Evolutionary conservation across 2,888 invertebrate species (phyloP), one percentile per base, ranked within the genome.

Genomic region (Anaspis maculata): DNA sequence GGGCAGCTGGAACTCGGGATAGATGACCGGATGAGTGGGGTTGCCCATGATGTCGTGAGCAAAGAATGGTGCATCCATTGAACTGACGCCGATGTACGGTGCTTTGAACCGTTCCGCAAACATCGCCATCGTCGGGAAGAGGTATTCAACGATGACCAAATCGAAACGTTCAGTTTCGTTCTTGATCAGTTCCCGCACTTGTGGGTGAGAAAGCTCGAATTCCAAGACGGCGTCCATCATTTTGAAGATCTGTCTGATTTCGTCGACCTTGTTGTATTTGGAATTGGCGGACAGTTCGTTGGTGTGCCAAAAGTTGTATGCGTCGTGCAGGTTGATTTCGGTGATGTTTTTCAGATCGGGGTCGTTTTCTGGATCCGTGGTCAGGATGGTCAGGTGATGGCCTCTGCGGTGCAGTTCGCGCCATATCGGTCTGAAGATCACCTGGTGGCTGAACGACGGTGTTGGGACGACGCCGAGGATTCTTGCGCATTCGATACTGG

Each of bases 361-460:
- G 28, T 62, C 57, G 19, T 60, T 57, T 4, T 64, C 49, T 0
- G 66, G 66, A 48, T 68, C 46, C 2, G 71, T 54, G 2, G 72
- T 70, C 4, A 70, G 32, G 1, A 70, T 49, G 0, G 67, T 62
- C 1, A 73, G 27, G 31, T 71, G 52, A 36, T 73, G 72, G 3
- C 71, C 72, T 33, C 62, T 55, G 27, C 54, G 47, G 0, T 63
- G 61, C 23, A 74, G 46, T 23, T 64, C 67, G 10, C 56, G 49
- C 48, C 67, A 64, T 10, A 73, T 47, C 3, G 62, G 59, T 16
- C 62, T 57, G 53, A 58, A 70, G 2, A 66, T 61, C 1, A 64
- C 49, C 49, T 71, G 71, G 39, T 72, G 72, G 41, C 71, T 72
- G 36, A 41, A 52, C 2, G 48, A 51, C 7, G 54, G 51, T 3